Conservation (phyloP, 2,797 vertebrate genomes). For the Ctenopoma multispine region DNA sequence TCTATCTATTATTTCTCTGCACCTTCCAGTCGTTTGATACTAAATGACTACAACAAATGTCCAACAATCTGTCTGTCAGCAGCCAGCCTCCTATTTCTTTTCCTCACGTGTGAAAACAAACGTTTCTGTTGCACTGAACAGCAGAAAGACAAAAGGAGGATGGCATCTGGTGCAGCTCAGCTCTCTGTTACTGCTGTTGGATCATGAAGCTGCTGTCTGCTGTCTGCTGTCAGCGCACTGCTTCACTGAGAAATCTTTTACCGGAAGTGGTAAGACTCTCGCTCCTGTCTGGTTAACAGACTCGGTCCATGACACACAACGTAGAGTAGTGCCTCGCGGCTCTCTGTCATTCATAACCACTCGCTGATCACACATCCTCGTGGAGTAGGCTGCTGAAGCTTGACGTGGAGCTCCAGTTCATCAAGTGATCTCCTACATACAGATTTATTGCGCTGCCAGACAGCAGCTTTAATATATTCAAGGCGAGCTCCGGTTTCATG, state of each 20-base stretch:
- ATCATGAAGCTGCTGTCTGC: conserved; percentile 35
- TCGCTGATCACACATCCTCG: neutral
- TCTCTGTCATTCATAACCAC: conserved; percentile 15
- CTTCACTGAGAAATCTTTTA: conserved; percentile 46
- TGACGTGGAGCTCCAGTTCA: neutral
- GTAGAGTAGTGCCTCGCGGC: neutral
- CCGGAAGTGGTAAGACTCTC: conserved; percentile 26
- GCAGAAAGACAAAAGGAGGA: conserved; percentile 5
- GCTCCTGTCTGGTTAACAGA: conserved; percentile 56
- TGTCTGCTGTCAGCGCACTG: conserved; percentile 27
- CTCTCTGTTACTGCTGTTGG: conserved; percentile 27
- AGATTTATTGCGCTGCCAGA: neutral
- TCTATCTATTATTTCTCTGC: conserved; percentile 3
- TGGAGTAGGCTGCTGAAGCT: neutral
- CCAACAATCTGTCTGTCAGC: too few relatives aligned
- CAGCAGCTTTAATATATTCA: neutral
- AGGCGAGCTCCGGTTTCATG: neutral
- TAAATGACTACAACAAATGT: conserved; percentile 12
- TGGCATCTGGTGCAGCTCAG: conserved; percentile 12
- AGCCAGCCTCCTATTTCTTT: neutral
- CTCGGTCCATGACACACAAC: conserved; percentile 5
- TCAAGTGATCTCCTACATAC: neutral
- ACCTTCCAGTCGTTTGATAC: conserved; percentile 5
- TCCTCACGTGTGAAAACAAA: neutral
- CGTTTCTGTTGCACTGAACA: neutral